Evolutionary conservation across 2,113 vertebrate species (phyloP).

Genomic region (Planiliza haematocheilus): DNA sequence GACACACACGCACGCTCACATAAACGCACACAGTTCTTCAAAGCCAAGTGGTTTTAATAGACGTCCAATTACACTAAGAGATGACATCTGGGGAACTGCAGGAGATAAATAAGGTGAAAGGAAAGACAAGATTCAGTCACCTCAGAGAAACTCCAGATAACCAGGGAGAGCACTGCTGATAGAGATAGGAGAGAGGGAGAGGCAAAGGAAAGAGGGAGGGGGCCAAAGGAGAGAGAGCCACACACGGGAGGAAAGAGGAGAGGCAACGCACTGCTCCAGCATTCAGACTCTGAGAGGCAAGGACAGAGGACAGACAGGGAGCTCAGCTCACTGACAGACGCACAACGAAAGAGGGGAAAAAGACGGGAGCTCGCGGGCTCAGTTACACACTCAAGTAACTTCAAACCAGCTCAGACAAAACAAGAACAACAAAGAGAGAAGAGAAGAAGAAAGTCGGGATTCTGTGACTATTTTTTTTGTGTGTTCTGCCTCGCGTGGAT

Average conservation of each 20-base stretch:
- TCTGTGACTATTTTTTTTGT: conserved; percentile 55
- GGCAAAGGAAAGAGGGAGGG: conserved; percentile 68
- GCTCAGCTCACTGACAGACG: conserved; percentile 68
- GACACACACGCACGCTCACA: conserved; percentile 60
- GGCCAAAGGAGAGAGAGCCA: conserved; percentile 67
- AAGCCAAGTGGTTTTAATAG: conserved; percentile 85
- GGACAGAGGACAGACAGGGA: conserved; percentile 65
- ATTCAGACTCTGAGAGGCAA: conserved; percentile 71
- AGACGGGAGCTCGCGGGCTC: conserved; percentile 69
- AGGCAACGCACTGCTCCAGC: conserved; percentile 67
- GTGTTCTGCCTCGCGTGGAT: conserved; percentile 52
- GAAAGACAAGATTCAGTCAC: conserved; percentile 82
- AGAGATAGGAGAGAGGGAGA: conserved; percentile 67
- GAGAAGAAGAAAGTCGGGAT: conserved; percentile 70
- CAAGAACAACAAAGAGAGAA: conserved; percentile 55
- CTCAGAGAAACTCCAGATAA: conserved; percentile 77
- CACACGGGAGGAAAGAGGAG: conserved; percentile 78
- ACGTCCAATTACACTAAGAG: conserved; percentile 84
- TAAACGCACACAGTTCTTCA: conserved; percentile 74
- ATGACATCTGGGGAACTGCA: conserved; percentile 82
- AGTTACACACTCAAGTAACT: conserved; percentile 75
- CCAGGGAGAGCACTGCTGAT: conserved; percentile 50
- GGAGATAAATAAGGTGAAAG: conserved; percentile 86
- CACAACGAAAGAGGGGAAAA: conserved; percentile 63
- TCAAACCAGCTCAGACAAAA: conserved; percentile 65